Evolutionary conservation across 2,113 vertebrate genomes (phyloP).

Genomic region (Hylia prasina): DNA sequence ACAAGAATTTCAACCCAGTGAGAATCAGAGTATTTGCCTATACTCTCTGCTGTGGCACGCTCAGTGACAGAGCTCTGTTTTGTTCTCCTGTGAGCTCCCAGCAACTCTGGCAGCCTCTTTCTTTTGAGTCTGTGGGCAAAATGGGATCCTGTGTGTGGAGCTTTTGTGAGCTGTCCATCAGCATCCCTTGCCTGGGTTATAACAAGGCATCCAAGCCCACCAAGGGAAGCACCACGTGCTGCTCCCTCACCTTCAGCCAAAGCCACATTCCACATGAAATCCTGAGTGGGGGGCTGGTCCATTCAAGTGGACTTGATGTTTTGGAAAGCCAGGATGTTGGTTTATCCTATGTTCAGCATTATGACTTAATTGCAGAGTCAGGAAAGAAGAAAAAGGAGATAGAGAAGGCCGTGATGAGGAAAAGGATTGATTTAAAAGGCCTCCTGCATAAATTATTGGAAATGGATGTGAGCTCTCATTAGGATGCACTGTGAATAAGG

Average conservation of each 20-base stretch:
- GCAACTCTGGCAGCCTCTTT: not conserved
- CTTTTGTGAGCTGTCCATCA: not conserved
- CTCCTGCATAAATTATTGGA: constrained; percentile 11
- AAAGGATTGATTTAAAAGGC: constrained; percentile 6
- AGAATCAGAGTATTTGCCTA: not conserved
- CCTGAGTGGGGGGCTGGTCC: not conserved
- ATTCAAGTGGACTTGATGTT: not conserved
- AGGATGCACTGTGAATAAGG: not conserved
- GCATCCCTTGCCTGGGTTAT: not conserved
- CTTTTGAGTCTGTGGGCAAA: not conserved
- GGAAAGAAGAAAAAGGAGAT: not conserved
- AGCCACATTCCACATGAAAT: not conserved
- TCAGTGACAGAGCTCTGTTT: not conserved
- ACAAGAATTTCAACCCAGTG: not conserved
- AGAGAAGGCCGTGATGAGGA: not conserved
- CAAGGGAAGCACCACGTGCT: fast-evolving
- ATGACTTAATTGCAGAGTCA: not conserved
- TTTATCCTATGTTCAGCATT: not conserved
- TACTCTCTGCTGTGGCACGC: fast-evolving
- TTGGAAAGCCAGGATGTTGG: constrained; percentile 5
- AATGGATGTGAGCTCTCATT: not conserved
- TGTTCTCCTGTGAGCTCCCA: not conserved
- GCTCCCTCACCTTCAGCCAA: not conserved
- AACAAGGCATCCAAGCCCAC: not conserved
- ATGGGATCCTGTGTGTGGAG: not conserved